These are phyloP conservation scores for Jaculus jaculus DNA, from an alignment of 2,113 vertebrate species.

Conservation along the genomic window DNA sequence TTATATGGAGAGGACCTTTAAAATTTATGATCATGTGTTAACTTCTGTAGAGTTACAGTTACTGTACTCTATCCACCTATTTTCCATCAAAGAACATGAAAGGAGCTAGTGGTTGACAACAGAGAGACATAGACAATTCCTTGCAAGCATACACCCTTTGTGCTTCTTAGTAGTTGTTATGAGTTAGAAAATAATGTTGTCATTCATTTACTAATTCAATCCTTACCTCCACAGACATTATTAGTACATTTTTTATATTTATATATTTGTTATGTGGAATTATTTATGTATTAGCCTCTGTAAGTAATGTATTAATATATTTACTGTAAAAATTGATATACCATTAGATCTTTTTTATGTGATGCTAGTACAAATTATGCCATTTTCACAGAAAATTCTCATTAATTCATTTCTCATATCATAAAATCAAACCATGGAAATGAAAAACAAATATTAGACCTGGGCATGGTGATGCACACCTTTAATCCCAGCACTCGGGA, in stretches of 20 bases:
- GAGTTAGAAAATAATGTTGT: neutral
- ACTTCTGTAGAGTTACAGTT: too few relatives aligned
- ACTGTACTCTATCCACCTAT: neutral
- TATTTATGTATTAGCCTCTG: too few relatives aligned
- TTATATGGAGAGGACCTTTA: neutral
- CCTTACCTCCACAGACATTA: neutral
- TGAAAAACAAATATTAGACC: too few relatives aligned
- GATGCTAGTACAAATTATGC: too few relatives aligned
- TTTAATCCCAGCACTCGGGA: too few relatives aligned
- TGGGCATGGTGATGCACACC: too few relatives aligned
- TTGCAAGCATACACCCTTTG: neutral
- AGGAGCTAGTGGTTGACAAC: neutral
- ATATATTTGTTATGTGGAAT: too few relatives aligned
- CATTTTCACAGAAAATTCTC: too few relatives aligned
- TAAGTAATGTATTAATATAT: too few relatives aligned
- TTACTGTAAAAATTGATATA: too few relatives aligned
- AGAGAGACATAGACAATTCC: neutral
- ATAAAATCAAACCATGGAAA: neutral
- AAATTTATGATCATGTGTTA: neutral
- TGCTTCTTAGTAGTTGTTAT: neutral
- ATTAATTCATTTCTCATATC: neutral
- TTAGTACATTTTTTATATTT: too few relatives aligned
- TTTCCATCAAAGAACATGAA: neutral
- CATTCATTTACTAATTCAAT: neutral
- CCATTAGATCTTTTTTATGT: too few relatives aligned